Conservation (phyloP, 2,888 invertebrate genomes). For the Proisotoma minuta region DNA sequence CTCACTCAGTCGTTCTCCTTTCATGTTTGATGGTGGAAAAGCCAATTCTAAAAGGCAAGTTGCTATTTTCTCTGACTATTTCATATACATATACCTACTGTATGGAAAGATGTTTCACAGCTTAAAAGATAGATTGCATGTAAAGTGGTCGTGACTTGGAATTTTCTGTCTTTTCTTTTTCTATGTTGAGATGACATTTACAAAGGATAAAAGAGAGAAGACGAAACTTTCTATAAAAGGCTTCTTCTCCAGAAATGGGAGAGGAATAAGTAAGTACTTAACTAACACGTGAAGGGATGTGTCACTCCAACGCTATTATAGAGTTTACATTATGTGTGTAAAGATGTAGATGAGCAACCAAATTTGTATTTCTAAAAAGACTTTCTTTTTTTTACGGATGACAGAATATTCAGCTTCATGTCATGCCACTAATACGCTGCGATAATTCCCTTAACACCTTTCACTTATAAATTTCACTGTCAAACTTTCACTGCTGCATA, state of each 20-base stretch:
- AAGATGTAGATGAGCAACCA: too few species aligned
- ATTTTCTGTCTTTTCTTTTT: slow-evolving; percentile 15
- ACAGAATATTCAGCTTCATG: too few species aligned
- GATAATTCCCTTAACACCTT: slow-evolving; percentile 16
- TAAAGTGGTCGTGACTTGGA: slow-evolving; percentile 33
- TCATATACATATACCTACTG: slow-evolving; percentile 2
- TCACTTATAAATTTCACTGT: neutral
- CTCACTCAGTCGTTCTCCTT: neutral
- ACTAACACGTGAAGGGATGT: neutral
- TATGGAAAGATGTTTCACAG: neutral
- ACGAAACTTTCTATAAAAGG: slow-evolving; percentile 16
- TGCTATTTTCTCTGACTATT: slow-evolving; percentile 15
- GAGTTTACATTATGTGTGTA: too few species aligned
- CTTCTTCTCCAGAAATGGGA: slow-evolving; percentile 6
- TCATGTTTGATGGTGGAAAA: slow-evolving; percentile 1
- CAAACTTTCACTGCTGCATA: neutral
- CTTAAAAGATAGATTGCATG: slow-evolving; percentile 30
- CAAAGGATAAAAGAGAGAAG: slow-evolving; percentile 16
- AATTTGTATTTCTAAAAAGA: too few species aligned
- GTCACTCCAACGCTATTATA: too few species aligned
- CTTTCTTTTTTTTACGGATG: too few species aligned
- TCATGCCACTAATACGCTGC: slow-evolving; percentile 11
- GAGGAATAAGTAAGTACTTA: slow-evolving; percentile 1
- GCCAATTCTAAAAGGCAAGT: too few species aligned
- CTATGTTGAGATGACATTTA: slow-evolving; percentile 32